phyloP scores from a whole-genome alignment of 2,888 invertebrate species.

The Pollenia angustigena region DNA sequence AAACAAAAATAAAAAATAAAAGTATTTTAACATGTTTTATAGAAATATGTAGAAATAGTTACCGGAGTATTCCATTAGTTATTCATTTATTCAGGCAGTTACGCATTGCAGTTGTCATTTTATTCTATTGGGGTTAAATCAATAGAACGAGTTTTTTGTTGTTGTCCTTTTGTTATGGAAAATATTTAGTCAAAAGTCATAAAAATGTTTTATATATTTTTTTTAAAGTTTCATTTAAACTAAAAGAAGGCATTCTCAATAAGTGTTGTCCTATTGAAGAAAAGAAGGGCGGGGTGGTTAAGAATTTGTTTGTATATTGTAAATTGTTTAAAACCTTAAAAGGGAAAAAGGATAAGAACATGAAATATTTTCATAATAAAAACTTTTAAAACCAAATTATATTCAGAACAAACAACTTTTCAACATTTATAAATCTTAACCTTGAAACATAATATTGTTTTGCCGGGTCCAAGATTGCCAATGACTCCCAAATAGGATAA shows the following conservation, averaged over 20 bases:
- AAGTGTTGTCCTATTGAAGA: too few relatives aligned
- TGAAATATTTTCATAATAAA: too few relatives aligned
- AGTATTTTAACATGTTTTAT: not conserved
- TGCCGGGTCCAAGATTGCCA: too few relatives aligned
- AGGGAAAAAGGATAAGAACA: too few relatives aligned
- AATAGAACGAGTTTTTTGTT: constrained; percentile 49
- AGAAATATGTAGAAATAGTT: constrained; percentile 13
- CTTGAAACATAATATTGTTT: too few relatives aligned
- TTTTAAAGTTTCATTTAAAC: constrained; percentile 37
- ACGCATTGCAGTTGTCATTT: constrained; percentile 69
- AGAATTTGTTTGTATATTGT: too few relatives aligned
- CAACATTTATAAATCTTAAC: too few relatives aligned
- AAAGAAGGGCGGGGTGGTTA: too few relatives aligned
- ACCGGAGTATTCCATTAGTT: constrained; percentile 45
- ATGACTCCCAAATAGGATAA: too few relatives aligned
- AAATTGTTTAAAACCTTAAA: too few relatives aligned
- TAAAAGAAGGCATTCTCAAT: constrained; percentile 6
- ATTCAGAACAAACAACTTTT: too few relatives aligned
- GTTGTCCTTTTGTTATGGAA: constrained; percentile 32
- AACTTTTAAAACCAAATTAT: too few relatives aligned
- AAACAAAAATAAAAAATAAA: constrained; percentile 7
- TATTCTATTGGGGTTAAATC: constrained; percentile 62
- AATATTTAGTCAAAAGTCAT: constrained; percentile 56
- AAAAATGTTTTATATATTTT: constrained; percentile 41
- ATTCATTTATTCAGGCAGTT: constrained; percentile 70